Evolutionary conservation across 2,888 invertebrate species (phyloP), one percentile per base, ranked within the genome.

Genomic region (Nebria salina): DNA sequence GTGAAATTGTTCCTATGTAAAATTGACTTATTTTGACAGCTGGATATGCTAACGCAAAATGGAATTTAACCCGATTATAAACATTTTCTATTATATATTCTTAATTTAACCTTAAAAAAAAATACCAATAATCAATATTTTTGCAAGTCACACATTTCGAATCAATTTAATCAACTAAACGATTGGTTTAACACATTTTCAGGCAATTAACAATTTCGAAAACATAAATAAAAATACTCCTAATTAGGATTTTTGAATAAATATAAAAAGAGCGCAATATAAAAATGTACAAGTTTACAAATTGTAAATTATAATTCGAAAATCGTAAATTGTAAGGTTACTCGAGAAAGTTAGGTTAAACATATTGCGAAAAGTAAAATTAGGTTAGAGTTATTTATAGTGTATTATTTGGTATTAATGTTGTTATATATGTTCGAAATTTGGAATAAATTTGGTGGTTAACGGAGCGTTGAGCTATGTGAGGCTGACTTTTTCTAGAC

Each of bases 401-500:
- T 13, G 9, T n/a, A 15, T 68, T 4, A 25, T 11, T 68, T 68
- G 1, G 11, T 11, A 7, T 54, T 54, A 11, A 8, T 54, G 54
- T 11, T 54, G 13, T 54, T 54, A 54, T 54, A 4, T 8, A 8
- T 7, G 4, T 13, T 8, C 6, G 8, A 54, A 54, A 54, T 54
- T 54, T 54, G 54, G 54, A 70, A 11, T 25, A 20, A n/a, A 1
- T 15, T 70, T 70, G 9, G 66, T 66, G 15, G 70, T 54, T 54
- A 54, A 11, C 13, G 54, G 54, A 7, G 54, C 54, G 54, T 54
- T 54, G 26, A 79, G 79, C 66, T 13, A 65, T 72, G 72, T 81
- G 11, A 64, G 42, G 9, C 76, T 9, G 64, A 11, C 77, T 77
- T 41, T 73, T 43, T 15, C 65, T 66, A 65, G 42, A 76, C 81